A percentile compares a stretch with the other conserved stretches of the same genome.
phyloP scores from a whole-genome alignment of 2,888 invertebrate genomes.

The Lamproptera curius region DNA sequence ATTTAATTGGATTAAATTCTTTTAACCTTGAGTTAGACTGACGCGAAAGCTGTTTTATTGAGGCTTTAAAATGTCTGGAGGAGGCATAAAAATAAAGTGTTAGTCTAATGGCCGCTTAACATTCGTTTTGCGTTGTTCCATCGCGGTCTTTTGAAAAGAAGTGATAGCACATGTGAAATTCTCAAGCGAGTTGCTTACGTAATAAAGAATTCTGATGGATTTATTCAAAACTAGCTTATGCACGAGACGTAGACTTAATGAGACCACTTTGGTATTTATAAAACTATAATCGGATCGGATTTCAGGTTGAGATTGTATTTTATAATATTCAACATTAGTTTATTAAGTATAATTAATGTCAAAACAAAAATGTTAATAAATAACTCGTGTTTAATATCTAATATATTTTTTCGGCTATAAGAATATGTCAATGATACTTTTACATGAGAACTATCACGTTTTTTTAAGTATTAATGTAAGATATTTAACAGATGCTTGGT shows the following conservation, averaged over 20 bases:
- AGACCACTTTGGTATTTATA: neutral
- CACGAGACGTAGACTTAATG: neutral
- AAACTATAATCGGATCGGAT: neutral
- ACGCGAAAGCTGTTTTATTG: constrained; percentile 32
- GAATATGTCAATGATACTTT: too few relatives aligned
- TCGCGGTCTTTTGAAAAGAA: neutral
- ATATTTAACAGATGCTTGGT: too few relatives aligned
- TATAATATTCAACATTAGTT: neutral
- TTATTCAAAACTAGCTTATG: neutral
- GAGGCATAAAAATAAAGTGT: constrained; percentile 18
- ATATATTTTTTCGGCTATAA: too few relatives aligned
- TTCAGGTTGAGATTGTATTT: neutral
- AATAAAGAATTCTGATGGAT: neutral
- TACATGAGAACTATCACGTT: too few relatives aligned
- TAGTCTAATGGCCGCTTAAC: constrained; percentile 7
- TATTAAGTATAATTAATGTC: neutral
- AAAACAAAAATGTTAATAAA: neutral
- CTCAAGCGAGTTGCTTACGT: neutral
- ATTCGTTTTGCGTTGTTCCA: constrained; percentile 15
- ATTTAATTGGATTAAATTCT: constrained; percentile 21
- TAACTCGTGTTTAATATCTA: too few relatives aligned
- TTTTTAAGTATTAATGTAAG: too few relatives aligned
- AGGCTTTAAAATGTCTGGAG: constrained; percentile 35
- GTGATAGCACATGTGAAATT: neutral
- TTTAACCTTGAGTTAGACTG: constrained; percentile 16